Percentiles rank a stretch among this genome's conserved stretches.
Evolutionary conservation across 2,113 vertebrate species (phyloP).

Genomic region (Xenopus laevis): DNA sequence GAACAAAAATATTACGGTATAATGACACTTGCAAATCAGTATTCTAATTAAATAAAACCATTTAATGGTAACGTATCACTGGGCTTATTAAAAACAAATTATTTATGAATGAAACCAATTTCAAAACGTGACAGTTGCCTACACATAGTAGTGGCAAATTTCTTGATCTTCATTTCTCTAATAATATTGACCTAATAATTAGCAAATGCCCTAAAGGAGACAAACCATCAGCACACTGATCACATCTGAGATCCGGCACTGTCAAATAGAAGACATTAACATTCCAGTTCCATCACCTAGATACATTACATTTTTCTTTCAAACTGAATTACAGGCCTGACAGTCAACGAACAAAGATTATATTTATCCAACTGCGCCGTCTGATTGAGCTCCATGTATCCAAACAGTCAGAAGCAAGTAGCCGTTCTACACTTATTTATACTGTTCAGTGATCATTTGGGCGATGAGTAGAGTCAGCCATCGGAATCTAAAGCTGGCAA

Average conservation of each 20-base stretch:
- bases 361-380: conserved; percentile 31
- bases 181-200: background rate
- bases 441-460: background rate
- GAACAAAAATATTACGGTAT: too few relatives aligned
- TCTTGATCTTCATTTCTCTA: too few relatives aligned
- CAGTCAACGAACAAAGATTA: conserved; percentile 39
- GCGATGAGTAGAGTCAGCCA: background rate
- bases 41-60: too few relatives aligned
- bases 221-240: background rate
- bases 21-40: too few relatives aligned
- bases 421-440: background rate
- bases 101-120: too few relatives aligned
- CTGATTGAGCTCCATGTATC: conserved; percentile 28
- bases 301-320: conserved; percentile 38
- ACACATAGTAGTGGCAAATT: too few relatives aligned
- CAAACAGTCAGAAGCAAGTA: conserved; percentile 34
- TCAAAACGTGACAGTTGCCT: too few relatives aligned
- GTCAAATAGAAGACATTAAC: background rate
- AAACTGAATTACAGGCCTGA: conserved; percentile 38
- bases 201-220: rapidly evolving
- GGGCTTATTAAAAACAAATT: too few relatives aligned
- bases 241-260: background rate
- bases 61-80: too few relatives aligned
- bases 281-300: conserved; percentile 28
- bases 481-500: background rate